Conservation (phyloP, 2,888 invertebrate species). For the Eupeodes latifasciatus region DNA sequence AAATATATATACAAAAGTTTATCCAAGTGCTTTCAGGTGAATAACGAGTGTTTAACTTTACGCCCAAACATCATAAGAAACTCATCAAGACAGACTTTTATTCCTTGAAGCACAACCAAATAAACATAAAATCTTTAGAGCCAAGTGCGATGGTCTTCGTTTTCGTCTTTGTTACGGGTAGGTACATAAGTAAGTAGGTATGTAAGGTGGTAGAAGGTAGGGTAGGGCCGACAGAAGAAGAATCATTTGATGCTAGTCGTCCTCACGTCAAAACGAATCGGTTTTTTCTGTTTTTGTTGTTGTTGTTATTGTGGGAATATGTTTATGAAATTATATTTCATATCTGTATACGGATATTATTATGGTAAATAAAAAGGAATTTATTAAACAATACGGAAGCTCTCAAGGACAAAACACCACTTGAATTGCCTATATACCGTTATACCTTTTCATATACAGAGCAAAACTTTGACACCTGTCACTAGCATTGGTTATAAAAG, state of each 20-base stretch:
- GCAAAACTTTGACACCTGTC: slow-evolving; percentile 62
- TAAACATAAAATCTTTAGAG: slow-evolving; percentile 19
- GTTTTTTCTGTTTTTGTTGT: not conserved
- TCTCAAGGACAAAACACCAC: slow-evolving; percentile 37
- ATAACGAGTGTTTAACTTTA: slow-evolving; percentile 71
- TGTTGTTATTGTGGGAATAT: not conserved
- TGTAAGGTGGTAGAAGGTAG: not conserved
- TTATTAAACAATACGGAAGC: slow-evolving; percentile 48
- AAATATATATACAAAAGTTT: slow-evolving; percentile 54
- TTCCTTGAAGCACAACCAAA: slow-evolving; percentile 28
- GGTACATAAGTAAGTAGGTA: not conserved
- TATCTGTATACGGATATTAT: slow-evolving; percentile 32
- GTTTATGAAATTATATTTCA: slow-evolving; percentile 26
- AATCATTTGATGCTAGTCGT: not conserved
- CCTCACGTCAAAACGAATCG: not conserved
- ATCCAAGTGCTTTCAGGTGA: slow-evolving; percentile 68
- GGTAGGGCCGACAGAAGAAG: not conserved
- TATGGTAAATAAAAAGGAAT: slow-evolving; percentile 39
- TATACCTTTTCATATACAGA: slow-evolving; percentile 28
- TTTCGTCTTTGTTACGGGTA: not conserved
- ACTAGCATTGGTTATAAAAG: slow-evolving; percentile 46
- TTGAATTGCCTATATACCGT: slow-evolving; percentile 29
- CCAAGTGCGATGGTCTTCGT: not conserved
- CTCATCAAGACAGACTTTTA: slow-evolving; percentile 58
- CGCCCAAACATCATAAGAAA: slow-evolving; percentile 66